Conservation (phyloP, 2,888 invertebrate genomes). For the Hirtodrosophila histrioides region DNA sequence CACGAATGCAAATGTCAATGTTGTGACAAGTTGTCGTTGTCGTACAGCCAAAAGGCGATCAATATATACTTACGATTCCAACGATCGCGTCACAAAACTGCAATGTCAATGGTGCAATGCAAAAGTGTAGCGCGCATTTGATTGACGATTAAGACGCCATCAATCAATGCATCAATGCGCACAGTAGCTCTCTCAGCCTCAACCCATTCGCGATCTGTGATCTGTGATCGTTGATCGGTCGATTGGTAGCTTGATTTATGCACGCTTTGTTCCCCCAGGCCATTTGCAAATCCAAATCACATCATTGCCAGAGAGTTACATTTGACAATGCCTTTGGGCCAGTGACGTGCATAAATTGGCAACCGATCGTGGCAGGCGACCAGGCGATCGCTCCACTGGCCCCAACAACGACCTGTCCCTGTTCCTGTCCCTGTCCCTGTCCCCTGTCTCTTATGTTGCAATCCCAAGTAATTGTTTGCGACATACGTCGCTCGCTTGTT, state of each 20-base stretch:
- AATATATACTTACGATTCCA: slow-evolving; percentile 21
- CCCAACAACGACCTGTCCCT: slow-evolving; percentile 39
- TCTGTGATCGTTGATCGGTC: slow-evolving; percentile 45
- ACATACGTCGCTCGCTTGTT: slow-evolving; percentile 80
- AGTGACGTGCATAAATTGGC: slow-evolving; percentile 74
- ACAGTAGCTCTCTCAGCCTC: slow-evolving; percentile 50
- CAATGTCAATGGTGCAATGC: slow-evolving; percentile 65
- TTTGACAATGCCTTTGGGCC: slow-evolving; percentile 77
- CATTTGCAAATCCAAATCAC: slow-evolving; percentile 80
- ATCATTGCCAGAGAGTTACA: slow-evolving; percentile 77
- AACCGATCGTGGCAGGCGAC: slow-evolving; percentile 38
- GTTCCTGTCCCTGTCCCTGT: slow-evolving; percentile 9
- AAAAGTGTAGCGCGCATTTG: slow-evolving; percentile 81
- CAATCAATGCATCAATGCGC: slow-evolving; percentile 82
- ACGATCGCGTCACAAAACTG: slow-evolving; percentile 19
- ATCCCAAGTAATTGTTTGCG: slow-evolving; percentile 81
- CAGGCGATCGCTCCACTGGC: slow-evolving; percentile 27
- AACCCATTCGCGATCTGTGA: slow-evolving; percentile 30
- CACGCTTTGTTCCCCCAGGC: slow-evolving; percentile 69
- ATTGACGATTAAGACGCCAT: slow-evolving; percentile 84
- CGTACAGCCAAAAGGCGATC: slow-evolving; percentile 36
- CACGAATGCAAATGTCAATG: slow-evolving; percentile 78
- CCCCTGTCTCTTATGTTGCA: slow-evolving; percentile 62
- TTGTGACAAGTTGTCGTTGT: slow-evolving; percentile 73
- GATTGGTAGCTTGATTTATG: slow-evolving; percentile 71